Percentiles rank a stretch among this genome's conserved stretches.
Conservation (phyloP, 2,888 invertebrate genomes). For the Hartigia nigra region DNA sequence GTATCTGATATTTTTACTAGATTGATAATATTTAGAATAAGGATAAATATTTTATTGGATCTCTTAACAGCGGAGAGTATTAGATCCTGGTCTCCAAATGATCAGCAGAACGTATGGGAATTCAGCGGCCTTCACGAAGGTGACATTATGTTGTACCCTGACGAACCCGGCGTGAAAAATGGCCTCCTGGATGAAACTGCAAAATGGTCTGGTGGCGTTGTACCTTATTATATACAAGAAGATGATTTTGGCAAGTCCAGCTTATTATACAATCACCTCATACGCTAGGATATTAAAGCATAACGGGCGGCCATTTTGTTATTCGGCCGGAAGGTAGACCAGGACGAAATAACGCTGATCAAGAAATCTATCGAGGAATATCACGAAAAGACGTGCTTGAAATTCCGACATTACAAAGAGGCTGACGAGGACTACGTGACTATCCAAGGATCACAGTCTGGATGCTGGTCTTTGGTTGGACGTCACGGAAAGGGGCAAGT, state of each 20-base stretch:
- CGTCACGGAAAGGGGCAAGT: constrained; percentile 72
- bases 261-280: not conserved
- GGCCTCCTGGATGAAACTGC: constrained; percentile 65
- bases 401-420: constrained; percentile 71
- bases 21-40: constrained; percentile 5
- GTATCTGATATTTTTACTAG: constrained; percentile 28
- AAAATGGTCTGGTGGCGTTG: constrained; percentile 69
- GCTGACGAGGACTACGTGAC: constrained; percentile 71
- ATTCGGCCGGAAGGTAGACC: constrained; percentile 48
- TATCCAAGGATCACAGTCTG: constrained; percentile 69
- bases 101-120: constrained; percentile 70
- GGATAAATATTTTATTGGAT: not conserved
- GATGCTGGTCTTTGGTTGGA: constrained; percentile 79
- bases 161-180: constrained; percentile 57
- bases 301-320: not conserved
- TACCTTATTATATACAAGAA: constrained; percentile 69
- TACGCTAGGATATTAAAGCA: constrained; percentile 1
- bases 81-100: constrained; percentile 66
- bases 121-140: constrained; percentile 72
- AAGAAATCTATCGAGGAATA: constrained; percentile 71
- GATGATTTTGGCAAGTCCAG: constrained; percentile 68
- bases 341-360: constrained; percentile 67
- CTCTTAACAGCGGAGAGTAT: constrained; percentile 45
- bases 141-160: constrained; percentile 70
- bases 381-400: constrained; percentile 73